Base-by-base conservation (phyloP, 1,140 invertebrate species). In the Lepidotrigona ventralis region DNA sequence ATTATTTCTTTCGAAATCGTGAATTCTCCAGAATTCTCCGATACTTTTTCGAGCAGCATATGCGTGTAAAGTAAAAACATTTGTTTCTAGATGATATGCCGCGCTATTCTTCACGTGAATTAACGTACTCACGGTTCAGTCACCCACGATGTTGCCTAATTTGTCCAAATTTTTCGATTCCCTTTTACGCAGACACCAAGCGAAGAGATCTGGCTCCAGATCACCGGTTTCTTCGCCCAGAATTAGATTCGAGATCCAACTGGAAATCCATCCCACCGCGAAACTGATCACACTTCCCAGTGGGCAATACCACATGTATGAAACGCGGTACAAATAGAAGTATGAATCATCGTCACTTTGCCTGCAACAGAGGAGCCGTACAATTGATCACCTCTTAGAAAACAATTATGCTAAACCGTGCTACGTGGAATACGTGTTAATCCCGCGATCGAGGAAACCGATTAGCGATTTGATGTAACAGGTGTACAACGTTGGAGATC, bases 241-340 rank as follows among this genome's bases (percentile, higher is more conserved):
- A 83, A 90, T 85, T 26, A 88, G 75, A 60, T 87, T 92, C 71
- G 87, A 90, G 46, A 94, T 84, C 81, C 91, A 93, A 86, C 96
- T 96, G 23, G 95, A 90, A 11, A 97, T 71, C 75, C 95, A 93
- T 72, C 97, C 97, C 56, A 96, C 91, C 11, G 96, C 68, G 19
- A 97, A 88, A 23, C 97, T 96, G 1, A 95, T 86, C 1, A 95
- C 12, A 85, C 97, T 96, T 74, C 97, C 97, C 72, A 97, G 91
- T 2, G 96, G 95, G 11, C 97, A 95, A 86, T 96, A 96, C 96
- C 96, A 96, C 91, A 96, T 94, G 86, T 96, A 96, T 39, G 96
- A 96, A 75, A 96, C 93, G 56, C 95, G 95, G 87, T 96, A 96
- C 54, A 96, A 87, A 72, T 93, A 93, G 76, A 93, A 91, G 79